phyloP scores from a whole-genome alignment of 1,140 invertebrate species.

The Ips typographus region DNA sequence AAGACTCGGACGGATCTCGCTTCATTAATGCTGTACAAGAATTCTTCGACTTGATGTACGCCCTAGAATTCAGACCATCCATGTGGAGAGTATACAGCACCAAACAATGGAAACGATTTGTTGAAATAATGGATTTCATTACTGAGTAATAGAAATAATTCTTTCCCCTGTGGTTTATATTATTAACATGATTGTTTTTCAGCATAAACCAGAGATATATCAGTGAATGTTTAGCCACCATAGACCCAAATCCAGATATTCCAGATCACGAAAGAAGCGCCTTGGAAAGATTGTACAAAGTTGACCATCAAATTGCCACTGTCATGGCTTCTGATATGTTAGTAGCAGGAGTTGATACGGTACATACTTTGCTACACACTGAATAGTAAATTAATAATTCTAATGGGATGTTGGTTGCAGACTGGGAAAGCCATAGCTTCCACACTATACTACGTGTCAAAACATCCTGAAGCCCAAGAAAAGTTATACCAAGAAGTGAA shows the following conservation, averaged over 20 bases:
- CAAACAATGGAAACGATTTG: slow-evolving; percentile 48
- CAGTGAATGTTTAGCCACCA: slow-evolving; percentile 48
- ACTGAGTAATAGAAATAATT: slow-evolving; percentile 10
- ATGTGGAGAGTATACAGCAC: slow-evolving; percentile 64
- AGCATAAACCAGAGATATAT: slow-evolving; percentile 47
- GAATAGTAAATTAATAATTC: not conserved
- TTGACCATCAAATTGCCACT: slow-evolving; percentile 57
- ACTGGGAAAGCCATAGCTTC: slow-evolving; percentile 40
- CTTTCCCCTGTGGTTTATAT: not conserved
- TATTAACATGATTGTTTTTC: slow-evolving; percentile 1
- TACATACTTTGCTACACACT: slow-evolving; percentile 45
- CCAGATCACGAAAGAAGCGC: slow-evolving; percentile 54
- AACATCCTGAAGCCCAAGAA: slow-evolving; percentile 42
- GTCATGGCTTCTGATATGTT: slow-evolving; percentile 73
- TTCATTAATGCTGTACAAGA: slow-evolving; percentile 41
- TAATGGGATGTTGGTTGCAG: slow-evolving; percentile 26
- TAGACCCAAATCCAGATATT: slow-evolving; percentile 39
- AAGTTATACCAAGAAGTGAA: slow-evolving; percentile 41
- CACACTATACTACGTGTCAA: slow-evolving; percentile 42
- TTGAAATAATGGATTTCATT: slow-evolving; percentile 42
- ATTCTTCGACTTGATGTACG: slow-evolving; percentile 60
- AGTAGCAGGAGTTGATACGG: slow-evolving; percentile 75
- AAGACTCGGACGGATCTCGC: slow-evolving; percentile 30
- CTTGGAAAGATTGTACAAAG: slow-evolving; percentile 58
- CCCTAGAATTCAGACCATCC: slow-evolving; percentile 63